phyloP scores from a whole-genome alignment of 1,140 invertebrate genomes.

The Bombyx mori region DNA sequence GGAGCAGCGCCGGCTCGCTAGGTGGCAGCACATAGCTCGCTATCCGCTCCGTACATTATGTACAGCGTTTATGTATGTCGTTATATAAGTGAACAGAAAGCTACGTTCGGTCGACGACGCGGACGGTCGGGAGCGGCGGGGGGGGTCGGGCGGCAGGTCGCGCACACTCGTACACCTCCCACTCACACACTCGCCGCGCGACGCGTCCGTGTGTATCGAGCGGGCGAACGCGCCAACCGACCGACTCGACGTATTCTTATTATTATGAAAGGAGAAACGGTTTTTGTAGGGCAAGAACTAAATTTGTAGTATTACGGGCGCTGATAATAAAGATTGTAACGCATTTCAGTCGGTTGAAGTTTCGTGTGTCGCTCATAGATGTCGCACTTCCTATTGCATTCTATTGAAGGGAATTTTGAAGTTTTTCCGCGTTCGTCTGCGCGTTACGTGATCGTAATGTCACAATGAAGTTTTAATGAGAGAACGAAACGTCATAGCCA shows the following conservation, averaged over 20 bases:
- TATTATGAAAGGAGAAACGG: constrained; percentile 71
- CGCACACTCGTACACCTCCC: constrained; percentile 9
- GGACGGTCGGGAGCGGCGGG: constrained; percentile 14
- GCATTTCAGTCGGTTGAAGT: constrained; percentile 65
- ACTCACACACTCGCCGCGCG: constrained; percentile 36
- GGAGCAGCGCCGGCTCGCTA: constrained; percentile 46
- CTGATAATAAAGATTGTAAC: constrained; percentile 68
- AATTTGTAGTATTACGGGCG: constrained; percentile 66
- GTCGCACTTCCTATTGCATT: constrained; percentile 50
- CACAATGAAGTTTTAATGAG: constrained; percentile 11
- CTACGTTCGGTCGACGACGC: constrained; percentile 48
- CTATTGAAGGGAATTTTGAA: constrained; percentile 23
- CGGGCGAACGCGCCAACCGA: constrained; percentile 53
- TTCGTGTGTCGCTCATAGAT: constrained; percentile 59
- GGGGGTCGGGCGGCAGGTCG: constrained; percentile 14
- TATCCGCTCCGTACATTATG: constrained; percentile 65
- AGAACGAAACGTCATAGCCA: background rate
- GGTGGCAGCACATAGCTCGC: constrained; percentile 66
- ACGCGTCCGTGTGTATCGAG: constrained; percentile 45
- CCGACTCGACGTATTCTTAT: constrained; percentile 68
- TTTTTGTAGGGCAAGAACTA: constrained; percentile 72
- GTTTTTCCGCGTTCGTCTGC: constrained; percentile 24
- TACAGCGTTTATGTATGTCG: constrained; percentile 60
- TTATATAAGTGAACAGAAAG: constrained; percentile 71
- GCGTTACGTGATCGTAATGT: constrained; percentile 14